Evolutionary conservation across 2,797 vertebrate species (phyloP), one percentile per base, ranked within the genome.

Genomic region (Phoeniculus purpureus): DNA sequence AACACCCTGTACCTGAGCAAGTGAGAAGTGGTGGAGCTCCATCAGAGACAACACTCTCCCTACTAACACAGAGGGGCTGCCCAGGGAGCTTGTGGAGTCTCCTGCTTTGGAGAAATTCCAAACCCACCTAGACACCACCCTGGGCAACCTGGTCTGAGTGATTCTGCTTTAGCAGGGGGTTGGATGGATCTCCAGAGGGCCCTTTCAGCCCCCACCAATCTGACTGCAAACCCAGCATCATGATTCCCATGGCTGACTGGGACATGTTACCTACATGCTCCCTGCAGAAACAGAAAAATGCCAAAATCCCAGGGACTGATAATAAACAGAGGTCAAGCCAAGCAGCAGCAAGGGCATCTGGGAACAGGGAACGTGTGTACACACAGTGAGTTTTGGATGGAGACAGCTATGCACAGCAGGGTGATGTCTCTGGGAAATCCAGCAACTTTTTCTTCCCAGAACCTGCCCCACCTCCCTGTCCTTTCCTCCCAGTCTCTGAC

Each of bases 391-490:
- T 89, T 93, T 81, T 2, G 0, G 89, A 74, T 13, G 7, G 65
- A 0, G 5, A 58, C 0, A 80, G 68, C 92, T 81, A 29, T 1
- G 0, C 61, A 51, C 90, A 84, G 86, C 84, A 80, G 92, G 93
- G 93, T 22, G 3, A 92, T 23, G 88, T 50, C 92, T 94, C 93
- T 94, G 92, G 86, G 95, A 94, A 96, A 92, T 77, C 65, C 81
- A 78, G 66, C 58, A 90, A 59, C 90, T 25, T 82, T 18, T 89
- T 75, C 79, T 94, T 96, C 94, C 93, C 95, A 96, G 93, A 90
- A 70, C 45, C 72, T 78, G 84, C 94, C 90, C 85, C 94, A 90
- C 92, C 95, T 93, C 86, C 84, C 43, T 43, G 43, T 15, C 45
- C 88, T 50, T 82, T 72, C 87, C 82, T 87, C 84, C 90, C 94